Base-by-base conservation (phyloP, 2,888 invertebrate species). In the Watsonalla cultraria region DNA sequence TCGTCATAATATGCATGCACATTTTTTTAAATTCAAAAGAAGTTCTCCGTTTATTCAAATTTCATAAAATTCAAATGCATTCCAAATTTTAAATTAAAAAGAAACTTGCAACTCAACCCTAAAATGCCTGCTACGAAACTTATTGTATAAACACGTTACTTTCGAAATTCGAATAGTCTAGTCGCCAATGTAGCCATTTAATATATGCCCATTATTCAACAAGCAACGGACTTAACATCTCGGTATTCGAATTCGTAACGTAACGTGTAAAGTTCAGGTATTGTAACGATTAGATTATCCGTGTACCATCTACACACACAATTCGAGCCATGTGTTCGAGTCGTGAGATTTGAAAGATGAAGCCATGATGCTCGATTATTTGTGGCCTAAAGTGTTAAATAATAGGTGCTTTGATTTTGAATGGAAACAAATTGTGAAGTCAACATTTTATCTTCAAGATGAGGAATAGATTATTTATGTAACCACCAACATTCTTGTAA, bases 201-300 rank as follows among this genome's bases (percentile, higher is more conserved):
- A 49, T 37, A 39, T 49, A 15, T 15, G 37, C 11, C 59, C 64
- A 65, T 65, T 59, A 61, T 58, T 65, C 62, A 62, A 48, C 50
- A 56, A 59, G 54, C 58, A 59, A 61, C 56, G 56, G 55, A 58
- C 60, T 42, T 37, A n/a, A 34, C 62, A 56, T 46, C 37, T 59
- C 34, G 33, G 56, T 61, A 55, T 57, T 52, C 42, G 57, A 66
- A 64, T 61, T 62, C 65, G 51, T 56, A 62, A 61, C 62, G 66
- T 68, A 66, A 73, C 69, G 67, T 70, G 77, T 76, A 72, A 80
- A 80, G 82, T 82, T 84, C 78, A 81, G 74, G 67, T 49, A 49
- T 65, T 65, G 72, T 68, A 73, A 64, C 72, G 78, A 82, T 80
- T 76, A 80, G 78, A 76, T 79, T 79, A 78, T 78, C 75, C 62